Percentiles rank a stretch among this genome's conserved stretches.
phyloP scores from a whole-genome alignment of 1,140 invertebrate genomes.

The Maconellicoccus hirsutus region DNA sequence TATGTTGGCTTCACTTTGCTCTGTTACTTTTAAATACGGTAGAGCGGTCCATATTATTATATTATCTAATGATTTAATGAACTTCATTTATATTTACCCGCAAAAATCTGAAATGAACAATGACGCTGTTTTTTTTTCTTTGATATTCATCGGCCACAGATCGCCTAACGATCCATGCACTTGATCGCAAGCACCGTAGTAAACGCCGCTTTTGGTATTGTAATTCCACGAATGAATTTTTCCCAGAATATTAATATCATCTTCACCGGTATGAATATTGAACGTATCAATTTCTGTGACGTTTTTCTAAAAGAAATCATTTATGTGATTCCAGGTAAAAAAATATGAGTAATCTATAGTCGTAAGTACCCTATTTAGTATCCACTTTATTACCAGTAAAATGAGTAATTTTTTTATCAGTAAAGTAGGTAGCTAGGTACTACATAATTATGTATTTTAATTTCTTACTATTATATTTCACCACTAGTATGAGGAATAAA shows the following conservation, averaged over 20 bases:
- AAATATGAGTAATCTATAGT: too few species aligned
- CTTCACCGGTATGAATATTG: slow-evolving; percentile 56
- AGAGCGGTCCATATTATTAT: too few species aligned
- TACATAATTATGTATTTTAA: too few species aligned
- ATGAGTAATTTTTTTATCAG: too few species aligned
- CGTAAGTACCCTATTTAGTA: too few species aligned
- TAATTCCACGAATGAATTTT: slow-evolving; percentile 57
- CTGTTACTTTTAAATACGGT: too few species aligned
- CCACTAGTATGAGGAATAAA: background rate
- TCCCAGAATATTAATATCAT: slow-evolving; percentile 47
- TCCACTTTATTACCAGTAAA: too few species aligned
- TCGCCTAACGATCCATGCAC: slow-evolving; percentile 62
- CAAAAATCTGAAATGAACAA: slow-evolving; percentile 55
- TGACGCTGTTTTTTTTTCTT: slow-evolving; percentile 41
- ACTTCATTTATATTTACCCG: slow-evolving; percentile 39
- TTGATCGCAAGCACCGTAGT: slow-evolving; percentile 42
- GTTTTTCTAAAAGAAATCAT: background rate
- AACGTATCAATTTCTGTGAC: slow-evolving; percentile 32
- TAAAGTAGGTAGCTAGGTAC: too few species aligned
- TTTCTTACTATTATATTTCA: too few species aligned
- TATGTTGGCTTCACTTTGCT: too few species aligned
- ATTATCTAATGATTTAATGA: too few species aligned
- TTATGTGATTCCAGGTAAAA: background rate
- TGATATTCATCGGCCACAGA: slow-evolving; percentile 51
- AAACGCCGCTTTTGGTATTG: slow-evolving; percentile 34